These are phyloP conservation scores for Luperina testacea DNA, from an alignment of 2,888 invertebrate species.

Conservation along the genomic window DNA sequence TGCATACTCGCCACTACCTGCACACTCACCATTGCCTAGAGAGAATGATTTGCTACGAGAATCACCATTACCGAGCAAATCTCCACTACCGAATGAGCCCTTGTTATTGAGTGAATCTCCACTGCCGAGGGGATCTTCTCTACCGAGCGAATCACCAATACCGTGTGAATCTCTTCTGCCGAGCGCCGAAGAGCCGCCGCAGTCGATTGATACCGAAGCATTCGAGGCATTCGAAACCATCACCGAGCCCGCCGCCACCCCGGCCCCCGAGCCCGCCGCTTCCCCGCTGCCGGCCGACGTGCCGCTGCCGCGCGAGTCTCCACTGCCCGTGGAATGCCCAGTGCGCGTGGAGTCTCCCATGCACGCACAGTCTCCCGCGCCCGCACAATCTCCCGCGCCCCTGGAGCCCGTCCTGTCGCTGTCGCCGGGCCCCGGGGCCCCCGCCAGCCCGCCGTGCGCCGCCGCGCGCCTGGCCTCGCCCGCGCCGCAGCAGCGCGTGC, in stretches of 20 bases:
- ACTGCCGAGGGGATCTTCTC: slow-evolving; percentile 60
- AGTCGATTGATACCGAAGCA: slow-evolving; percentile 32
- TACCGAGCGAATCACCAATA: slow-evolving; percentile 60
- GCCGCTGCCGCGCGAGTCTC: slow-evolving; percentile 61
- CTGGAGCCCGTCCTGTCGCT: slow-evolving; percentile 31
- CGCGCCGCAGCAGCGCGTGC: background rate
- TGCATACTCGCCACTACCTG: slow-evolving; percentile 50
- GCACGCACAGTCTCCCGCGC: slow-evolving; percentile 3
- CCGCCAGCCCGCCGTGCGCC: slow-evolving; percentile 17
- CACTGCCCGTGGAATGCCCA: slow-evolving; percentile 57
- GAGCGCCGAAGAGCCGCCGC: slow-evolving; percentile 38
- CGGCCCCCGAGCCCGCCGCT: slow-evolving; percentile 39
- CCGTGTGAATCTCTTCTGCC: slow-evolving; percentile 59
- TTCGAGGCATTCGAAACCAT: slow-evolving; percentile 32
- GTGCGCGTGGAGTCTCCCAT: slow-evolving; percentile 48
- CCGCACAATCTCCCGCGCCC: slow-evolving; percentile 22
- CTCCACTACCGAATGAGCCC: slow-evolving; percentile 62
- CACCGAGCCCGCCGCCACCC: slow-evolving; percentile 45
- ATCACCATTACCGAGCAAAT: slow-evolving; percentile 64
- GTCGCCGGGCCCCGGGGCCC: slow-evolving; percentile 24
- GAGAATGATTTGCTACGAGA: slow-evolving; percentile 59
- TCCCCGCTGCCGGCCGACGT: slow-evolving; percentile 64
- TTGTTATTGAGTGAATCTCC: slow-evolving; percentile 66
- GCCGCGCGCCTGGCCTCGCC: slow-evolving; percentile 43
- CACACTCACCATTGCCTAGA: slow-evolving; percentile 51